phyloP scores from a whole-genome alignment of 2,113 vertebrate genomes.

The Cochlearius cochlearius region DNA sequence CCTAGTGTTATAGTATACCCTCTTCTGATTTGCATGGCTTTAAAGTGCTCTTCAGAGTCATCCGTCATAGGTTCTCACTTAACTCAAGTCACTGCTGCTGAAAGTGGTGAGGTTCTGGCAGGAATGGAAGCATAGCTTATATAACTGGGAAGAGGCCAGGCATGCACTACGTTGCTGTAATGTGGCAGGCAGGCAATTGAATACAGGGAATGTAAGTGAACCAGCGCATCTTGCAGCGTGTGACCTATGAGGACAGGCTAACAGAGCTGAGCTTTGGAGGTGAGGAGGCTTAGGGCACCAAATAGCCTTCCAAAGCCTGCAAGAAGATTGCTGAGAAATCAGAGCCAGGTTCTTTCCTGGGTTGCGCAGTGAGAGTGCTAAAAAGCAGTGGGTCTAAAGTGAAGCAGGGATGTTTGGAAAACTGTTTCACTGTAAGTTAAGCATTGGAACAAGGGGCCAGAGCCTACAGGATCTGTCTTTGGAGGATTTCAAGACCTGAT shows the following conservation, averaged over 20 bases:
- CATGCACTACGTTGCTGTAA: rapidly evolving
- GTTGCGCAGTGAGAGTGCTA: neutral
- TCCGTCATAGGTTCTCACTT: neutral
- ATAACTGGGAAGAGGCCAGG: neutral
- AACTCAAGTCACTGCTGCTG: neutral
- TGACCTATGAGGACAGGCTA: neutral
- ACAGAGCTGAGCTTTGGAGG: neutral
- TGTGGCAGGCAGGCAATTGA: neutral
- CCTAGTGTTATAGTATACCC: neutral
- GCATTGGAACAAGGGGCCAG: neutral
- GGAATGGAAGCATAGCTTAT: neutral
- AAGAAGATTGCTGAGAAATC: neutral
- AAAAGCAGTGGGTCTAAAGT: neutral
- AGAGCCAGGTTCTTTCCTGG: neutral
- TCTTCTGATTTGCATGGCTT: neutral
- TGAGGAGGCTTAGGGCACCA: neutral
- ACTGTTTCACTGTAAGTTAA: neutral
- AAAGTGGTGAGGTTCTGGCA: neutral
- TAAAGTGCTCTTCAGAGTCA: neutral
- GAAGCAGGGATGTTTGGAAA: neutral
- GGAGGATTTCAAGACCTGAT: neutral
- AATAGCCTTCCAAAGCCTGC: neutral
- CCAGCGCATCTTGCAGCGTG: rapidly evolving
- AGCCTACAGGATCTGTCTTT: neutral
- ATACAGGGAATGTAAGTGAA: neutral